These are phyloP conservation scores for Agraylea sexmaculata DNA, from an alignment of 1,140 invertebrate genomes.

Conservation along the genomic window DNA sequence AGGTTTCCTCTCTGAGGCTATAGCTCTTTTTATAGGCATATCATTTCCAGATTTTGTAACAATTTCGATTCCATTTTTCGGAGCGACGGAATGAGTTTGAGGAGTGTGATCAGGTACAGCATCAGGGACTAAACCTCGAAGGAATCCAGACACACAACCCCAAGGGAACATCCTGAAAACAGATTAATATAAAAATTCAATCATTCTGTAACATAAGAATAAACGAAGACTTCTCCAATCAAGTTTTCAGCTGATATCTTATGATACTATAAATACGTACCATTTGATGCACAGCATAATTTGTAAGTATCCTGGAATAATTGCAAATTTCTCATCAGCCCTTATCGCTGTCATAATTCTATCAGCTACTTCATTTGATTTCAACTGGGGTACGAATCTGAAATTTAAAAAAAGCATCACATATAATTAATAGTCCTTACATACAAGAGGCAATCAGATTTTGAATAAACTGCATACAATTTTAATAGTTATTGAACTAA, in stretches of 20 bases:
- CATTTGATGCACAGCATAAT: conserved; percentile 54
- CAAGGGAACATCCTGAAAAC: conserved; percentile 54
- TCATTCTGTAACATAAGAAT: background rate
- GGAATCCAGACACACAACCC: conserved; percentile 47
- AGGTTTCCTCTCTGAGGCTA: conserved; percentile 10
- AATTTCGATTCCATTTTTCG: conserved; percentile 6
- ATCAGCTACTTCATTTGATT: conserved; percentile 76
- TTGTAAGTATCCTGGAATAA: conserved; percentile 65
- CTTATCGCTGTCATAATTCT: conserved; percentile 71
- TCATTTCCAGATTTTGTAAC: background rate
- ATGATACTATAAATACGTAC: conserved; percentile 36
- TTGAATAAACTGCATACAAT: conserved; percentile 5
- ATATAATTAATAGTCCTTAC: conserved; percentile 4
- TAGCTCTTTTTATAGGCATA: conserved; percentile 10
- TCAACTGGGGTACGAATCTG: conserved; percentile 70
- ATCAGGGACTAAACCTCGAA: conserved; percentile 52
- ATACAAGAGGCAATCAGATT: background rate
- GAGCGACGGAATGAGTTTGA: conserved; percentile 4
- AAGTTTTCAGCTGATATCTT: background rate
- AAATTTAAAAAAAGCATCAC: conserved; percentile 21
- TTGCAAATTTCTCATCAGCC: conserved; percentile 62
- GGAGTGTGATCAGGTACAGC: conserved; percentile 39
- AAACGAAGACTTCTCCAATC: background rate
- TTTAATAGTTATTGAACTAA: conserved; percentile 1
- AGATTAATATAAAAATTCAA: conserved; percentile 5